Evolutionary conservation across 2,888 invertebrate genomes (phyloP), one percentile per base, ranked within the genome.

Genomic region (Pyrgus malvae): DNA sequence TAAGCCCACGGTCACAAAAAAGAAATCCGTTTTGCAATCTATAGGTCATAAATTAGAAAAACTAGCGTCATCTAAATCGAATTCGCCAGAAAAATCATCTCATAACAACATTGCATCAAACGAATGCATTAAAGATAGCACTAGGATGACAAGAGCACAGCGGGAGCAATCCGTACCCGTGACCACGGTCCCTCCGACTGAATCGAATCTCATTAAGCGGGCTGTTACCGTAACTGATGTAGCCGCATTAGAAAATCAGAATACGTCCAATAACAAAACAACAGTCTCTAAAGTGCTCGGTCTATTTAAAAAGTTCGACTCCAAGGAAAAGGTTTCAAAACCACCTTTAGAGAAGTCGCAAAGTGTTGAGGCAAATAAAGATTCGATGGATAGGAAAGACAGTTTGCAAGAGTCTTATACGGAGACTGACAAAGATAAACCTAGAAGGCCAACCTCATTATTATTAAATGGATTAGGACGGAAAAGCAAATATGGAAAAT

Each of bases 1-100:
- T 27, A 90, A 85, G 73, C 51, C 76, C 16, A 62, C 67, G 17
- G 76, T 75, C 57, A 71, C 89, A 5, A 93, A 93, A 69, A 93
- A 93, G 78, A 93, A 93, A 76, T 88, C 92, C 1, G 91, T 96
- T 63, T 83, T 96, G 33, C 95, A 95, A 70, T 93, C 93, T 0
- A 92, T 96, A 65, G 95, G 96, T 38, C 95, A 95, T 70, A 94
- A 94, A 74, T 90, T 94, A 69, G 95, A 95, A 78, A 95, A 94
- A 73, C 90, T 95, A 29, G 86, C 92, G 1, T 90, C 92, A 45
- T 89, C 84, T 58, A 91, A 90, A 69, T 76, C 83, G 60, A 76
- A 84, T 78, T 76, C 91, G 65, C 87, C 90, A 60, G 82, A 91
- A 80, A 87, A 94, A 76, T 76, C 60, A 63, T 61, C 71, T 50